Base-by-base conservation (phyloP, 2,797 vertebrate genomes). In the Adrianichthys oophorus region DNA sequence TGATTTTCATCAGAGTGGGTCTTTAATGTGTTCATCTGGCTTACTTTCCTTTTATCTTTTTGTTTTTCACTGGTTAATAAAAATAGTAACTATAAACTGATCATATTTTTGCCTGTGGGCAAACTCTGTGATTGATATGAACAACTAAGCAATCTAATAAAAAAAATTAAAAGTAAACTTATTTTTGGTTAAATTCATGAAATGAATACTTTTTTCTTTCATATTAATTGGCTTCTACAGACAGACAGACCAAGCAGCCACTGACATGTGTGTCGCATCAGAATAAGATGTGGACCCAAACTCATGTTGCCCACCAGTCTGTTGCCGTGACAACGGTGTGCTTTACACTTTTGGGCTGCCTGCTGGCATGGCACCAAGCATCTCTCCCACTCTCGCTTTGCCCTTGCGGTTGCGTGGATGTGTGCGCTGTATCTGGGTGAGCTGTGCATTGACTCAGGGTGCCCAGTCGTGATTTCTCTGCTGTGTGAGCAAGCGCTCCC, bases 261-360 rank as follows among this genome's bases (percentile, higher is more conserved):
- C 41, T 15, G 21, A 57, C 76, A 63, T 73, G 56, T 65, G 65
- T 42, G 74, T 76, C 68, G 61, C 78, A 57, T 80, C 68, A 65
- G 65, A 79, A 86, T 82, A 74, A 79, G 72, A 77, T 53, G 63
- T 72, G 82, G 84, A 74, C 77, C 58, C 62, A 71, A 80, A 64
- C 69, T 70, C 60, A 37, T 37, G 55, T 75, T 65, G 69, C 65
- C 77, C 61, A 8, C 68, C 74, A 68, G 83, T 72, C 59, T 40
- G 95, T 97, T 96, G 82, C 94, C 85, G 93, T 92, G 94, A 91
- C 88, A 95, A 98, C 95, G 58, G 56, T 62, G 91, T 85, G 82
- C 84, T 80, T 84, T 74, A 66, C 79, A 65, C 74, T 83, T 87
- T 92, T 92, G 85, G 71, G 84, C 75, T 80, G 79, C 72, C 62